A percentile compares a stretch with the other conserved stretches of the same genome.
These are phyloP conservation scores for Malurus leucopterus DNA, from an alignment of 2,797 vertebrate species.

Conservation along the genomic window DNA sequence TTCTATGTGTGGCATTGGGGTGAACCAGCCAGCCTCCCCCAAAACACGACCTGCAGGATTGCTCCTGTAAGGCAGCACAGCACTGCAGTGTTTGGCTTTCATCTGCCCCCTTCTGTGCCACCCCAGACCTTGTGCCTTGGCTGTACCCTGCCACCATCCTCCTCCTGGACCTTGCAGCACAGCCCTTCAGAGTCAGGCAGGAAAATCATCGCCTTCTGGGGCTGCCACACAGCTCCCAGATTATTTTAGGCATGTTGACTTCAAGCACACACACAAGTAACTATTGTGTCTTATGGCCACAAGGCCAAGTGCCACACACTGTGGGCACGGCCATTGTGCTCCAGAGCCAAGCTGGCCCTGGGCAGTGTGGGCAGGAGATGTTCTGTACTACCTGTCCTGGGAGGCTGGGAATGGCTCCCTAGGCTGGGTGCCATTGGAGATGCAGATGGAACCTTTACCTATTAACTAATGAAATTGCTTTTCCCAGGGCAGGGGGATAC, in stretches of 20 bases:
- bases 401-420: neutral
- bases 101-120: neutral
- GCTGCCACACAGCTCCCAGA: neutral
- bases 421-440: neutral
- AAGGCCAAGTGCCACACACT: neutral
- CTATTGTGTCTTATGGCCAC: neutral
- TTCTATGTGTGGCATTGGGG: neutral
- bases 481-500: neutral
- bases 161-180: neutral
- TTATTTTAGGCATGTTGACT: neutral
- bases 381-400: neutral
- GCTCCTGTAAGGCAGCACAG: neutral
- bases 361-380: fast-evolving
- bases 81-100: neutral
- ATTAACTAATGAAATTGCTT: neutral
- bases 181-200: neutral
- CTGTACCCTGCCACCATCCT: neutral
- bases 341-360: neutral
- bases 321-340: neutral
- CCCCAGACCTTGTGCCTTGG: neutral
- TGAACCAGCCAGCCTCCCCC: neutral
- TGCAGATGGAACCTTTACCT: neutral
- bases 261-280: neutral
- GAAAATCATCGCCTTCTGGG: neutral
- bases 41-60: neutral